These are phyloP conservation scores for Oxytorus armatus DNA, from an alignment of 2,888 invertebrate genomes.

Conservation along the genomic window DNA sequence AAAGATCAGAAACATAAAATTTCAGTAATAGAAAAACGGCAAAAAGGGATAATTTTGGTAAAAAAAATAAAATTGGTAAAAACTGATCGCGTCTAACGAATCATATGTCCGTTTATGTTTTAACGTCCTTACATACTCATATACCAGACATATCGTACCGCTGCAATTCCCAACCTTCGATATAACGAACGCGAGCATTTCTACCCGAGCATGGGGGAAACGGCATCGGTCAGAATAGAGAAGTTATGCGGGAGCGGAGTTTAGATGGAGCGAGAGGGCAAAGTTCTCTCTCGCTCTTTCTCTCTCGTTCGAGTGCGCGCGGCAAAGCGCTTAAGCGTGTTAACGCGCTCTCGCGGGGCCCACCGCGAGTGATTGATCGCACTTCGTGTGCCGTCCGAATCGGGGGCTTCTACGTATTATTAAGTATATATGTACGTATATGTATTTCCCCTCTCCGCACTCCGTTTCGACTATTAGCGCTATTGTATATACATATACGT, in stretches of 20 bases:
- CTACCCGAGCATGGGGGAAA: constrained; percentile 8
- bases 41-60: too few relatives aligned
- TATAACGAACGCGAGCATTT: constrained; percentile 49
- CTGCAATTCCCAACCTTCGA: constrained; percentile 32
- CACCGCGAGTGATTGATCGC: constrained; percentile 79
- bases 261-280: constrained; percentile 34
- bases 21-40: too few relatives aligned
- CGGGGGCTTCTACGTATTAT: constrained; percentile 14
- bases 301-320: too few relatives aligned
- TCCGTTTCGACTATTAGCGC: constrained; percentile 13
- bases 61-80: too few relatives aligned
- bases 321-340: constrained; percentile 77
- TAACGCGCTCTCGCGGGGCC: constrained; percentile 71
- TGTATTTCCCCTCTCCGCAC: too few relatives aligned
- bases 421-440: constrained; percentile 23
- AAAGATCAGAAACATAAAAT: too few relatives aligned
- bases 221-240: too few relatives aligned
- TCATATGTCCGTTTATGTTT: too few relatives aligned
- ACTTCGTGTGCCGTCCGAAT: constrained; percentile 68
- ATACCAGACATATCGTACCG: background rate
- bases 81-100: too few relatives aligned
- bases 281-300: too few relatives aligned
- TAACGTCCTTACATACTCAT: background rate
- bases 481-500: constrained; percentile 4
- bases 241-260: too few relatives aligned